Percentiles rank a stretch among this genome's conserved stretches.
Evolutionary conservation across 2,113 vertebrate species (phyloP).

Genomic region (Podocnemis expansa): DNA sequence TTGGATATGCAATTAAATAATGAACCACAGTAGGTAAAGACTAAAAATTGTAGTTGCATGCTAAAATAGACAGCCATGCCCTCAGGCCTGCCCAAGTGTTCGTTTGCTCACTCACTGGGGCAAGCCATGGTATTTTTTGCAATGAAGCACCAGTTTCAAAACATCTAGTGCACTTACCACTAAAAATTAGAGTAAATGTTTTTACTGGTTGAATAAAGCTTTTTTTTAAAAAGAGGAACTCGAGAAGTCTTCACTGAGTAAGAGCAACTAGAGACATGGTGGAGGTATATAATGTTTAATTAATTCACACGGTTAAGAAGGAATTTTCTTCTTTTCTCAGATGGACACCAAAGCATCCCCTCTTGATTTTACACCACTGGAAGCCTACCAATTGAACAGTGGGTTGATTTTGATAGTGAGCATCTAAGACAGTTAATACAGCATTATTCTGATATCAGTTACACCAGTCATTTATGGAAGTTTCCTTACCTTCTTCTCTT

Average conservation of each 20-base stretch:
- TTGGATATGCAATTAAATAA: constrained; percentile 30
- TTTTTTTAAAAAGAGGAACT: background rate
- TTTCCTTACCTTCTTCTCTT: constrained; percentile 1
- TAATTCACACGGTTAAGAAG: background rate
- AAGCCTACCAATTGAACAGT: background rate
- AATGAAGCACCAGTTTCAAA: background rate
- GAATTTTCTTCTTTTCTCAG: background rate
- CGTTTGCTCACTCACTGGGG: background rate
- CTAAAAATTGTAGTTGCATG: constrained; percentile 36
- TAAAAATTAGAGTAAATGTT: background rate
- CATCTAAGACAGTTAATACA: background rate
- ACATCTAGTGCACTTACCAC: background rate
- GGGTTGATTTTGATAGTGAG: background rate
- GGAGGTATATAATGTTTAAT: background rate
- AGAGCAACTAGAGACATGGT: background rate
- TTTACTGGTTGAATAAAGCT: background rate
- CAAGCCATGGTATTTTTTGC: background rate
- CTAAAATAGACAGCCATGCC: background rate
- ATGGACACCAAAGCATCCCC: background rate
- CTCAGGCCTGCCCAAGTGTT: constrained; percentile 1
- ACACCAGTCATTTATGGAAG: constrained; percentile 5
- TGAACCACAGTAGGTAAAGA: background rate
- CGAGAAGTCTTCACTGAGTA: background rate
- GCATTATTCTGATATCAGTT: constrained; percentile 5
- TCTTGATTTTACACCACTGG: background rate